Evolutionary conservation across 2,888 invertebrate species (phyloP), one percentile per base, ranked within the genome.

Genomic region (Calliscelio sp.): DNA sequence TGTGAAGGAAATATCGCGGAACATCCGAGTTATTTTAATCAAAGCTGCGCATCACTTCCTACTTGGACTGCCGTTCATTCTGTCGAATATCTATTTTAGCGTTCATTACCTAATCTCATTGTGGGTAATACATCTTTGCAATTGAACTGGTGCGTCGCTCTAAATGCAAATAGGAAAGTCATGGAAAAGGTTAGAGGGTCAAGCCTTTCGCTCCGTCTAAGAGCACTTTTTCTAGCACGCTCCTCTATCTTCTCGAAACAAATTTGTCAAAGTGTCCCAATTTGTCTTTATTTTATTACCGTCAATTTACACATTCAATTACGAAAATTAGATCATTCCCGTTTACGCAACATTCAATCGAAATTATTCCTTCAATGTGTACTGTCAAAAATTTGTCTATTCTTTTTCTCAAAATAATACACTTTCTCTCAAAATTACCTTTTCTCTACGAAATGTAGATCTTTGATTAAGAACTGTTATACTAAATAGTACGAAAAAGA

Each of bases 101-200:
- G 32, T 35, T 18, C 51, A 16, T 38, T 51, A 51, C 51, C 51
- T 66, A 51, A 66, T 53, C 22, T 51, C 32, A 32, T 66, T 66
- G 25, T 28, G 24, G 28, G 51, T 16, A 51, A 66, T 66, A 51
- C 51, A 38, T 66, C 61, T 65, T 65, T 28, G 28, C 74, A 22
- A 65, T 75, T 65, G 63, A 55, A 53, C 44, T n/a, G 38, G 16
- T 44, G 53, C 28, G 63, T 53, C 74, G 65, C 44, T 75, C 55
- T 75, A 75, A 75, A 75, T 75, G 74, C 55, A 75, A 75, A 75
- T 75, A 28, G 25, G 20, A 65, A 74, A 41, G 55, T 44, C 28
- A 18, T 41, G 41, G 44, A 65, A 65, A 75, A 75, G 63, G 74
- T 75, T 75, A 75, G 10, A 44, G 63, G 74, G 65, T 75, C 74